Percentiles rank a stretch among this genome's conserved stretches.
Evolutionary conservation across 2,888 invertebrate genomes (phyloP).

Genomic region (Lathronympha strigana): DNA sequence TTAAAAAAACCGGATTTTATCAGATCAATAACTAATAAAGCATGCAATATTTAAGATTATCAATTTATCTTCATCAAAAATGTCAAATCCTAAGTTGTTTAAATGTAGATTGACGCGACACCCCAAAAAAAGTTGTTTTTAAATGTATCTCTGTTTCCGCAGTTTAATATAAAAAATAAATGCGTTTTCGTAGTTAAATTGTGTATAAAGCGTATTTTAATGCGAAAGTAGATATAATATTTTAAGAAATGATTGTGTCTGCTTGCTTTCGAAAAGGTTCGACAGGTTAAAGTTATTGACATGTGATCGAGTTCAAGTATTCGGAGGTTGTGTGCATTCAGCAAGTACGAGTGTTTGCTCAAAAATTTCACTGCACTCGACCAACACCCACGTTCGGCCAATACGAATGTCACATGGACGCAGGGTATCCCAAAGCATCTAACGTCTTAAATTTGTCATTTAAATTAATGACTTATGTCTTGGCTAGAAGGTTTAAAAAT

Average conservation of each 20-base stretch:
- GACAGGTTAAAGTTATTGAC: slow-evolving; percentile 36
- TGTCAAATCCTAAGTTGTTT: neutral
- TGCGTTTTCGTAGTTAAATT: no score
- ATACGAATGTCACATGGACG: slow-evolving; percentile 21
- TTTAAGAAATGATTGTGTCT: no score
- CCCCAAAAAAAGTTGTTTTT: neutral
- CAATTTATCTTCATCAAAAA: slow-evolving; percentile 13
- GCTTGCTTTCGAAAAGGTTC: neutral
- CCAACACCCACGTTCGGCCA: slow-evolving; percentile 57
- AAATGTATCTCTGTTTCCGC: no score
- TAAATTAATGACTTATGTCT: neutral
- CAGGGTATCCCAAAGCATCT: neutral
- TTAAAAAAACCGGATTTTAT: neutral
- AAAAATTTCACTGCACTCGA: slow-evolving; percentile 72
- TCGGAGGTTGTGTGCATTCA: slow-evolving; percentile 29
- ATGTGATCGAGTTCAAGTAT: slow-evolving; percentile 32
- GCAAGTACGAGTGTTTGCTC: slow-evolving; percentile 57
- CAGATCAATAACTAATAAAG: slow-evolving; percentile 6
- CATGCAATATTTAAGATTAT: slow-evolving; percentile 8
- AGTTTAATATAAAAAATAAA: no score
- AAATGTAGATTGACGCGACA: neutral
- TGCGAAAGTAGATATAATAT: no score
- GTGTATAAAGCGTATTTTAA: no score
- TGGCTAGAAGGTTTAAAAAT: neutral
- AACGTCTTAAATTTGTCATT: neutral